Conservation (phyloP, 2,888 invertebrate genomes). For the Apodemia hepburni region DNA sequence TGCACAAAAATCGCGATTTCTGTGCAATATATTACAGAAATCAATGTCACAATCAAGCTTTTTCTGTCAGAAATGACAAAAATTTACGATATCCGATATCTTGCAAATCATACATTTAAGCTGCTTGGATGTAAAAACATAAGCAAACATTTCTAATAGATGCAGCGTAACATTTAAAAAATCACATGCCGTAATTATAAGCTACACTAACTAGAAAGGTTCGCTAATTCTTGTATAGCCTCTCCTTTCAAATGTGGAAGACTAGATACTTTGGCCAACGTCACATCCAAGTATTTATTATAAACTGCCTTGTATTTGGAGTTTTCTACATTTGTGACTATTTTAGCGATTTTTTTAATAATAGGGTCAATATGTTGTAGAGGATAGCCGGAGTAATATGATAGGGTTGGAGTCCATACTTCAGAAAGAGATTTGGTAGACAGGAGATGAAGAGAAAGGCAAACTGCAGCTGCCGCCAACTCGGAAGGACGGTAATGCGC, state of each 20-base stretch:
- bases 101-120: background rate
- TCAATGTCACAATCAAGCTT: background rate
- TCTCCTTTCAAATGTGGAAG: conserved; percentile 81
- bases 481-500: conserved; percentile 90
- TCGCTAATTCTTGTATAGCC: conserved; percentile 48
- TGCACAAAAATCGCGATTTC: too few species aligned
- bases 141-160: background rate
- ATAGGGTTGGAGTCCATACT: conserved; percentile 87
- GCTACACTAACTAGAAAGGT: conserved; percentile 14
- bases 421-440: conserved; percentile 68
- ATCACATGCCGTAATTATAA: background rate
- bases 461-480: conserved; percentile 90
- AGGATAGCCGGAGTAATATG: conserved; percentile 88
- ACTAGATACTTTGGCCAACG: conserved; percentile 82
- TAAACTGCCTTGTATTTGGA: conserved; percentile 86
- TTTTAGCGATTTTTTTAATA: conserved; percentile 83
- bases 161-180: background rate
- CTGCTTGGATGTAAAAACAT: background rate
- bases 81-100: background rate
- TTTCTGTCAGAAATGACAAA: background rate
- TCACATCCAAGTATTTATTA: conserved; percentile 81
- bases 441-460: conserved; percentile 82
- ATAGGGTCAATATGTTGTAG: conserved; percentile 84
- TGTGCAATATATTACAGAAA: background rate
- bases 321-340: conserved; percentile 84